Percentiles rank a stretch among this genome's conserved stretches.
phyloP scores from a whole-genome alignment of 2,888 invertebrate genomes.

The Colostygia pectinataria region DNA sequence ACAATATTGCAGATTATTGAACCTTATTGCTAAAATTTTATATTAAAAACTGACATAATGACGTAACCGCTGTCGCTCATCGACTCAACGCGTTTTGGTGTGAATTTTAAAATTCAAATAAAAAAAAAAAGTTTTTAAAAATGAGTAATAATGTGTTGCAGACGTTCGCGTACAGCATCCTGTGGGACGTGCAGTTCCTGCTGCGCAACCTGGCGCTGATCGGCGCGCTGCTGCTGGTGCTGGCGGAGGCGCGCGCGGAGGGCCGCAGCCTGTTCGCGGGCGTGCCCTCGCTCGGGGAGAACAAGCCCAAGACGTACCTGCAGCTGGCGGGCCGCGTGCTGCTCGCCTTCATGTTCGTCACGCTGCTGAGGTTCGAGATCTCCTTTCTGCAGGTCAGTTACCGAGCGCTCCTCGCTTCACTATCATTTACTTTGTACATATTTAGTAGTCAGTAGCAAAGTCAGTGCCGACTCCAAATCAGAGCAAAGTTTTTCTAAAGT shows the following conservation, averaged over 20 bases:
- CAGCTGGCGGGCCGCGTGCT: slow-evolving; percentile 97
- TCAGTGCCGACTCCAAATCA: too few relatives aligned
- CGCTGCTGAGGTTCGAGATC: slow-evolving; percentile 95
- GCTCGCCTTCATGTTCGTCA: slow-evolving; percentile 99
- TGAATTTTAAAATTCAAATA: too few relatives aligned
- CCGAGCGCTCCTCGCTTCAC: too few relatives aligned
- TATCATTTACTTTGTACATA: too few relatives aligned
- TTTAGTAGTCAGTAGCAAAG: too few relatives aligned
- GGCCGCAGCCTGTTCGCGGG: slow-evolving; percentile 98
- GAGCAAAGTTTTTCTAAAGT: too few relatives aligned
- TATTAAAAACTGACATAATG: too few relatives aligned
- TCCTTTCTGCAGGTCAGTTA: slow-evolving; percentile 91
- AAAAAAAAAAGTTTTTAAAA: too few relatives aligned
- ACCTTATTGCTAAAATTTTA: too few relatives aligned
- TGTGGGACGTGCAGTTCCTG: slow-evolving; percentile 99
- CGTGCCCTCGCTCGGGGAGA: slow-evolving; percentile 95
- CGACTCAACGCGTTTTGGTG: too few relatives aligned
- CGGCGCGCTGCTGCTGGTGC: slow-evolving; percentile 96
- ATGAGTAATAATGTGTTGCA: slow-evolving; percentile 55
- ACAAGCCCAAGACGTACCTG: slow-evolving; percentile 97
- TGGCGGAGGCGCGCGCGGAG: slow-evolving; percentile 98
- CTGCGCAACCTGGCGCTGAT: slow-evolving; percentile 97
- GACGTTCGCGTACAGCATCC: slow-evolving; percentile 97
- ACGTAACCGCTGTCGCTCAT: too few relatives aligned
- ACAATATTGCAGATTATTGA: too few relatives aligned